Percentiles rank a stretch among this genome's conserved stretches.
Conservation (phyloP, 2,113 vertebrate species). For the Atractosteus spatula region DNA sequence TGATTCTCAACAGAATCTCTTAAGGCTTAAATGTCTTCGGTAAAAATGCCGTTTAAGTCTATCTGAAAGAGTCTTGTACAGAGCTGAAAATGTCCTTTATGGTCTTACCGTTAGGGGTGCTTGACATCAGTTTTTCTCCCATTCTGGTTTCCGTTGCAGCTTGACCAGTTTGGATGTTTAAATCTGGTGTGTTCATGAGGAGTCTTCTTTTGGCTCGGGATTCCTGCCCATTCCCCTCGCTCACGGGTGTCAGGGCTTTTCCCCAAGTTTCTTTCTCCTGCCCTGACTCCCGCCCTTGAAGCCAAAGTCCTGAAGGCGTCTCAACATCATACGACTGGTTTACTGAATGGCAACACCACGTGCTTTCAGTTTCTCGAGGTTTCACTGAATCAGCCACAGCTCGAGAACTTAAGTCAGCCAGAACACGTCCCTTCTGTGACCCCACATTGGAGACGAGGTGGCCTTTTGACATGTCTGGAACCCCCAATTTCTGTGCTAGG, state of each 20-base stretch:
- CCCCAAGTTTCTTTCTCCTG: constrained; percentile 12
- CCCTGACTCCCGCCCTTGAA: constrained; percentile 22
- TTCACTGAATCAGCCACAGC: not conserved
- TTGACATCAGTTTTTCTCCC: constrained; percentile 27
- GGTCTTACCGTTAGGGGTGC: constrained; percentile 47
- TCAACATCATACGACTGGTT: constrained; percentile 61
- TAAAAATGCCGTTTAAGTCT: no score
- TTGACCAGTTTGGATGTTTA: not conserved
- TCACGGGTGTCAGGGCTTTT: constrained; percentile 47
- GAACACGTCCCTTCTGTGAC: constrained; percentile 8
- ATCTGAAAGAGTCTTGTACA: no score
- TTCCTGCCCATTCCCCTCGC: constrained; percentile 28
- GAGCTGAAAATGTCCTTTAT: no score
- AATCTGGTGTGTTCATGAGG: constrained; percentile 49
- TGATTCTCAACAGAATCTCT: no score
- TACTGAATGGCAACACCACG: constrained; percentile 28
- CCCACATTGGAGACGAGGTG: not conserved
- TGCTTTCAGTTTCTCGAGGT: not conserved
- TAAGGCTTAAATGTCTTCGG: no score
- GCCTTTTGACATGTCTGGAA: constrained; percentile 41
- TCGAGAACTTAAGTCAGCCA: constrained; percentile 34
- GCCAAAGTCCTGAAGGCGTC: constrained; percentile 53
- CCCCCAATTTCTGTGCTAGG: constrained; percentile 31
- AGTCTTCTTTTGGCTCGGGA: constrained; percentile 62
- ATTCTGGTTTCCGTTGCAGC: not conserved